Evolutionary conservation across 2,113 vertebrate genomes (phyloP), one percentile per base, ranked within the genome.

Genomic region (Lamprotornis superbus): DNA sequence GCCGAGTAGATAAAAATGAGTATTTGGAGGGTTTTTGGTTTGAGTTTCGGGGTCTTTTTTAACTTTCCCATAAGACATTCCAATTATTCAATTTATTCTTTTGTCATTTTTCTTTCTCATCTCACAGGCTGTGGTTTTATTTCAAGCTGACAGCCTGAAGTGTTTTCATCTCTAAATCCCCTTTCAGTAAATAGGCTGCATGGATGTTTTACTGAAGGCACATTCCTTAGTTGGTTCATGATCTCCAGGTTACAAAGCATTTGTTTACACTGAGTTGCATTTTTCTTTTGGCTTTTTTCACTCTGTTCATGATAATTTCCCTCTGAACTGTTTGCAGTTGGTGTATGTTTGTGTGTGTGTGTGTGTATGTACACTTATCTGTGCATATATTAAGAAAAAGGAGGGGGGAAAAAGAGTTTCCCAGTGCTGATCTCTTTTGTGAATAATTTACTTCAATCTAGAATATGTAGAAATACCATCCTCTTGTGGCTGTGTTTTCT

Each of bases 171-270:
- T 96, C 55, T 94, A 95, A 96, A 97, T 91, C 90, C 88, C 93
- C 95, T 96, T 95, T 95, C 92, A 95, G 93, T 96, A 94, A 93
- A 85, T 90, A 93, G 56, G 47, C 65, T 97, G 96, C 95, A 97
- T 96, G 94, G 95, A 94, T 97, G 89, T 96, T 97, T 93, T 95
- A 87, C 83, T 86, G 80, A 97, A 95, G 92, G 95, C 85, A 90
- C 67, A 67, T 92, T 95, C 84, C 63, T 96, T 96, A 80, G 90
- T 80, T 96, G 95, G 79, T 96, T 97, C 94, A 83, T 93, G 89
- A 90, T 96, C 92, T 97, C 94, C 93, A 92, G 94, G 92, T 96
- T 97, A 91, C 92, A 97, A 92, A 97, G 89, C 92, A 91, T 94
- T 97, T 95, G 68, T 97, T 96, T 97, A 97, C 27, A 31, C 86